Conservation (phyloP, 1,140 invertebrate genomes). For the Listronotus oregonensis region DNA sequence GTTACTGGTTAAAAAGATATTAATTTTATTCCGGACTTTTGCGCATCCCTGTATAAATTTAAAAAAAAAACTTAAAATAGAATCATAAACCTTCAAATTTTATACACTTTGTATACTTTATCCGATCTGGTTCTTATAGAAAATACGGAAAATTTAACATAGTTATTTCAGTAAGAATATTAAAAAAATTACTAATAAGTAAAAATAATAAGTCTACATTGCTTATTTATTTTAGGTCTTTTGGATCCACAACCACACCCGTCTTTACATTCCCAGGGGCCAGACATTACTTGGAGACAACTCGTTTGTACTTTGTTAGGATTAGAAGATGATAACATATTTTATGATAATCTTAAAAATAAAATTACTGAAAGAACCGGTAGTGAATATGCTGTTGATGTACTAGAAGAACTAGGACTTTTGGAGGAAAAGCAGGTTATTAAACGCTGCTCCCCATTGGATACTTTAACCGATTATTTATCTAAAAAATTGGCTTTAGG, state of each 20-base stretch:
- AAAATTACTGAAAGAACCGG: constrained; percentile 79
- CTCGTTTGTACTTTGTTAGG: constrained; percentile 87
- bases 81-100: no score
- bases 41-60: no score
- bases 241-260: constrained; percentile 87
- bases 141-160: no score
- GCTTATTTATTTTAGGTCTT: constrained; percentile 63
- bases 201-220: no score
- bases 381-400: constrained; percentile 67
- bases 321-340: constrained; percentile 82
- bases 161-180: no score
- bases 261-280: constrained; percentile 89
- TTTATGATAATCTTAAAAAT: constrained; percentile 90
- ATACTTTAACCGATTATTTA: constrained; percentile 91
- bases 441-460: constrained; percentile 86
- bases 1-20: no score
- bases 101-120: no score
- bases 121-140: no score
- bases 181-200: no score
- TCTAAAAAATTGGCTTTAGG: constrained; percentile 82
- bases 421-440: constrained; percentile 81
- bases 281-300: constrained; percentile 94
- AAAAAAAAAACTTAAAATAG: no score
- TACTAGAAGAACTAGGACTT: constrained; percentile 85
- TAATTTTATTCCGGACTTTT: no score